phyloP scores from a whole-genome alignment of 2,113 vertebrate genomes.

The Otolemur garnettii region DNA sequence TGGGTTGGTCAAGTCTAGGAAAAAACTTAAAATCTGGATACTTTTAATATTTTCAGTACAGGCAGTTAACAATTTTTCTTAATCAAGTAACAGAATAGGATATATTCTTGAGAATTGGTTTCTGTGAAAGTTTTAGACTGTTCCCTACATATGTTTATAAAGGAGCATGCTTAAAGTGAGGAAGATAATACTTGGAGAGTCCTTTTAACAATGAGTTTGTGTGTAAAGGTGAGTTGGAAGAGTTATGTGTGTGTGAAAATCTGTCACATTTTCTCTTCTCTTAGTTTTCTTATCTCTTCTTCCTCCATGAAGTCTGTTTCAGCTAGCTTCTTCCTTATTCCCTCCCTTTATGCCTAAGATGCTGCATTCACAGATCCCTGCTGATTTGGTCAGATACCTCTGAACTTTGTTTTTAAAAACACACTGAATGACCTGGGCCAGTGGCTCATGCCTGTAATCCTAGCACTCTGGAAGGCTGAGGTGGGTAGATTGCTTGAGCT shows the following conservation, averaged over 20 bases:
- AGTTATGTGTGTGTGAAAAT: slow-evolving; percentile 3
- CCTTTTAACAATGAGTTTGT: background rate
- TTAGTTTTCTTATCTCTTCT: slow-evolving; percentile 3
- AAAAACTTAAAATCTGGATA: slow-evolving; percentile 38
- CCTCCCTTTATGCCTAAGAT: background rate
- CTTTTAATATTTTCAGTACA: slow-evolving; percentile 37
- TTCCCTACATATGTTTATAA: background rate
- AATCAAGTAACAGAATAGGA: background rate
- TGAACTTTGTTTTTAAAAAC: slow-evolving; percentile 46
- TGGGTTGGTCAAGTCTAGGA: slow-evolving; percentile 13
- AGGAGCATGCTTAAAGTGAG: slow-evolving; percentile 2
- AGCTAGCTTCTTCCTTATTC: background rate
- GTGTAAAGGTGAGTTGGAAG: background rate
- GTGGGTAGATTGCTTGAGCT: too few relatives aligned
- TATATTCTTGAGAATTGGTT: slow-evolving; percentile 40
- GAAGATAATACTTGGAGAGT: background rate
- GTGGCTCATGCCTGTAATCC: too few relatives aligned
- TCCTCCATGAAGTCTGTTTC: background rate
- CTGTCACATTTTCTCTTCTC: background rate
- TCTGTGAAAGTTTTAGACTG: slow-evolving; percentile 39
- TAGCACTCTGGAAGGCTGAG: too few relatives aligned
- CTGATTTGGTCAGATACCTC: background rate
- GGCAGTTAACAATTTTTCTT: background rate
- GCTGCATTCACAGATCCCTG: background rate
- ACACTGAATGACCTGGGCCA: background rate